These are phyloP conservation scores for Bubo blakistoni DNA, from an alignment of 2,113 vertebrate species.

Conservation along the genomic window DNA sequence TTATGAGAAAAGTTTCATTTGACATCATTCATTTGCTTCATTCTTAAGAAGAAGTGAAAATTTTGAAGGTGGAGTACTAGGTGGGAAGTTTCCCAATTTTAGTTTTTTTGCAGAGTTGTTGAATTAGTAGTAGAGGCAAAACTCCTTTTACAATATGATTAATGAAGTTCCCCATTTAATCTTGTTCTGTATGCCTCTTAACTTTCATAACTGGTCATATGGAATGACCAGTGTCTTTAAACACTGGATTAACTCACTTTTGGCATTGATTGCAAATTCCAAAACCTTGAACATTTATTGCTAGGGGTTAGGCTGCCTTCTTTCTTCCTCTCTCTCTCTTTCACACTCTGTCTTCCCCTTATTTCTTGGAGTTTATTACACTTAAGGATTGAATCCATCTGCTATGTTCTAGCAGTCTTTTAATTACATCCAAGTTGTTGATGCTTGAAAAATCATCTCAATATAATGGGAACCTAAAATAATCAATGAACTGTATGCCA, in stretches of 20 bases:
- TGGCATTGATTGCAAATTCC: background rate
- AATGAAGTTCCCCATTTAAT: background rate
- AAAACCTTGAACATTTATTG: background rate
- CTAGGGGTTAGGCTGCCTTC: background rate
- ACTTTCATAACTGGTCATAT: background rate
- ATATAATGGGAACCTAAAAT: background rate
- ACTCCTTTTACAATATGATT: background rate
- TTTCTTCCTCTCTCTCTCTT: background rate
- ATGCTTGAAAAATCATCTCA: background rate
- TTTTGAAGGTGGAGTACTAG: background rate
- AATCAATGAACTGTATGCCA: background rate
- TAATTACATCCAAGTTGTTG: background rate
- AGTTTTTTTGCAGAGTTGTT: background rate
- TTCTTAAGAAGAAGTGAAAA: background rate
- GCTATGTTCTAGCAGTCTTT: background rate
- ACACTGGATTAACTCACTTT: background rate
- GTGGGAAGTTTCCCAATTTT: background rate
- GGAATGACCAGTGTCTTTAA: background rate
- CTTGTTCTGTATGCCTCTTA: background rate
- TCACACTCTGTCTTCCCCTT: background rate
- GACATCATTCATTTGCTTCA: background rate
- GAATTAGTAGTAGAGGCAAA: background rate
- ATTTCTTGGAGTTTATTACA: background rate
- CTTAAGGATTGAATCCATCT: background rate
- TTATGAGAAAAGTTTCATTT: background rate